phyloP scores from a whole-genome alignment of 2,888 invertebrate genomes.

The Volucella inflata region DNA sequence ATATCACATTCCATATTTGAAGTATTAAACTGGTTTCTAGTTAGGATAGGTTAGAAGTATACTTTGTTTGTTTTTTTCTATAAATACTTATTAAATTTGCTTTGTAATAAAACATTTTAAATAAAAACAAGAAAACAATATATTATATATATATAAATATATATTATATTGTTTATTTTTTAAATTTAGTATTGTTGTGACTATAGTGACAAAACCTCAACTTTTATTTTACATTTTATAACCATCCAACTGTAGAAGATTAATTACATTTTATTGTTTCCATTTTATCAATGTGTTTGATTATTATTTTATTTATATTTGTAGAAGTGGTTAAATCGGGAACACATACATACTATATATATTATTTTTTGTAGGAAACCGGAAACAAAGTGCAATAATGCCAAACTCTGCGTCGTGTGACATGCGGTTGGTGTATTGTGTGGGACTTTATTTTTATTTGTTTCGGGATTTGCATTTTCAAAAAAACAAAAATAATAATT shows the following conservation, averaged over 20 bases:
- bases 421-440: slow-evolving; percentile 62
- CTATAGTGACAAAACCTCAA: slow-evolving; percentile 11
- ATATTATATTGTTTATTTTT: too few species aligned
- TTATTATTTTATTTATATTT: slow-evolving; percentile 12
- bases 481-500: neutral
- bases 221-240: slow-evolving; percentile 7
- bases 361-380: slow-evolving; percentile 22
- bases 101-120: slow-evolving; percentile 12
- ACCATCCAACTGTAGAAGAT: slow-evolving; percentile 46
- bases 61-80: neutral
- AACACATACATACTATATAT: neutral
- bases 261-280: slow-evolving; percentile 45
- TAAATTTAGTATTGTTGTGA: neutral
- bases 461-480: slow-evolving; percentile 7
- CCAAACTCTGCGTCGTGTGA: slow-evolving; percentile 37
- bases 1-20: slow-evolving; percentile 1
- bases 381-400: slow-evolving; percentile 38
- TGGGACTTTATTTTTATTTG: slow-evolving; percentile 35
- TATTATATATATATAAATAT: neutral
- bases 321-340: slow-evolving; percentile 23
- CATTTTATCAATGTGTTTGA: slow-evolving; percentile 33
- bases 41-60: neutral
- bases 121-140: neutral
- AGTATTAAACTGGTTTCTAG: slow-evolving; percentile 15
- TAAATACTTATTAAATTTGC: slow-evolving; percentile 13